Evolutionary conservation across 2,113 vertebrate species (phyloP), one percentile per base, ranked within the genome.

Genomic region (Clarias gariepinus): DNA sequence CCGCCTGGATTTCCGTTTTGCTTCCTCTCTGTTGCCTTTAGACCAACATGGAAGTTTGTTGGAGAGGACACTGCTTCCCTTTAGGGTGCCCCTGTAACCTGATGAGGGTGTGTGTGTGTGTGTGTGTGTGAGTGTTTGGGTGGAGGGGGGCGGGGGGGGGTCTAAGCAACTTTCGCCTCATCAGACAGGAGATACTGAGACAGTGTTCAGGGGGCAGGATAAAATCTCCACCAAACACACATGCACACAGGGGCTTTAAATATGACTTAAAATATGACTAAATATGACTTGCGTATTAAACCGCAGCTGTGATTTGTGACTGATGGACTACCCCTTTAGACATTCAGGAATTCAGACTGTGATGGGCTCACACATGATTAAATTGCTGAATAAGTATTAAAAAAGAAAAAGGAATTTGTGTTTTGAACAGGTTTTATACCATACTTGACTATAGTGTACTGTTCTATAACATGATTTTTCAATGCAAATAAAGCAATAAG

Each of bases 1-100:
- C 86, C 83, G 28, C 47, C 64, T 66, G 79, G 86, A 83, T 89
- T 89, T 89, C 88, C 73, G 86, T 87, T 89, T 89, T 85, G 80
- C 79, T 89, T 89, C 82, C 78, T 84, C 81, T 82, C 41, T 87
- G 81, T 79, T 85, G 84, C 80, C 80, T 64, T 58, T 83, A 79
- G 80, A 81, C 63, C 28, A 77, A 82, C 61, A 57, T 28, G 57
- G 81, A 57, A 60, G 28, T 30, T 28, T 85, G 87, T 87, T 85
- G 60, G 80, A 85, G 73, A 87, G 83, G 83, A 85, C 81, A 79
- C 79, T 82, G 83, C 83, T 84, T 84, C 78, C 64, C 83, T 58
- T 77, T 36, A 87, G 83, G 71, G 86, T 13, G 80, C 83, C 88
- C 88, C 55, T 89, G 88, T 89, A 89, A 89, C 86, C 82, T 63